Percentiles rank a stretch among this genome's conserved stretches.
Evolutionary conservation across 1,140 invertebrate genomes (phyloP).

Genomic region (Heliconius congener): DNA sequence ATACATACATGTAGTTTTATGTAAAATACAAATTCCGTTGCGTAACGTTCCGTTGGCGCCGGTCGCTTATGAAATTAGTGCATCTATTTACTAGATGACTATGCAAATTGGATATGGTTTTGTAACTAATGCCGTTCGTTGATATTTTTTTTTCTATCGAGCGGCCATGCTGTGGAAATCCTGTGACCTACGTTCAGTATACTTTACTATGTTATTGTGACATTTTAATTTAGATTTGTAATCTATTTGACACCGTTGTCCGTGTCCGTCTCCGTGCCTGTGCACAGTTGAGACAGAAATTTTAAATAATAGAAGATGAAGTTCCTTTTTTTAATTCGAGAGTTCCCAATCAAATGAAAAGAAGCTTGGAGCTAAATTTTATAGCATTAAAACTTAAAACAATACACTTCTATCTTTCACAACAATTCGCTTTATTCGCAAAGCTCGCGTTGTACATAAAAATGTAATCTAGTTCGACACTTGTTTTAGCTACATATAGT

Average conservation of each 20-base stretch:
- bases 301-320: no score
- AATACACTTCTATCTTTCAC: no score
- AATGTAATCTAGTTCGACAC: not conserved
- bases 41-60: slow-evolving; percentile 40
- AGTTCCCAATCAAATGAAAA: no score
- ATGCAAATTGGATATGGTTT: slow-evolving; percentile 25
- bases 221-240: no score
- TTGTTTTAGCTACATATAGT: not conserved
- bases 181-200: not conserved
- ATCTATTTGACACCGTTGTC: no score
- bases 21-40: slow-evolving; percentile 50
- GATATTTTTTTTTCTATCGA: not conserved
- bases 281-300: no score
- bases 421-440: not conserved
- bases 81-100: slow-evolving; percentile 16
- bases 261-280: no score
- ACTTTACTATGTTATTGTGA: not conserved
- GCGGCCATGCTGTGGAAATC: not conserved
- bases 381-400: no score
- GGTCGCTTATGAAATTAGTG: slow-evolving; percentile 28
- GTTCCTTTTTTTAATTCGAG: no score
- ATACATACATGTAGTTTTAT: slow-evolving; percentile 47
- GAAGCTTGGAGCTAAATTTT: no score
- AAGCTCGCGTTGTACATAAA: not conserved
- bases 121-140: slow-evolving; percentile 1